These are phyloP conservation scores for Protonemura montana DNA, from an alignment of 2,888 invertebrate species.

Conservation along the genomic window DNA sequence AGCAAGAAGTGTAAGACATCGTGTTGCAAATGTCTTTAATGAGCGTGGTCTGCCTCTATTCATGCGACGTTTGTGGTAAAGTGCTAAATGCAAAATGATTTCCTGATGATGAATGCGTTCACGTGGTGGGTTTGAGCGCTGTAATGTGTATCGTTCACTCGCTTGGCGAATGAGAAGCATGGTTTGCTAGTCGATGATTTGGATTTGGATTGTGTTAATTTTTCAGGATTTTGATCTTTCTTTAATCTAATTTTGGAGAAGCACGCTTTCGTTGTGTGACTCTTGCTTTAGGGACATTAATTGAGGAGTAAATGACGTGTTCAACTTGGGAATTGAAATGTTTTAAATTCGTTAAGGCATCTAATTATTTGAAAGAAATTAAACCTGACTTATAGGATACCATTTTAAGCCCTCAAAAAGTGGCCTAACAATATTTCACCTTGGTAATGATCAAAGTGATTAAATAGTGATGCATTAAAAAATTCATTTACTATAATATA, in stretches of 20 bases:
- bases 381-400: too few species aligned
- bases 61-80: not conserved
- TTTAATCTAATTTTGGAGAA: not conserved
- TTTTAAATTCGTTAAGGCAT: too few species aligned
- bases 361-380: too few species aligned
- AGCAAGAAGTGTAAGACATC: constrained; percentile 37
- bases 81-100: constrained; percentile 12
- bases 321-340: too few species aligned
- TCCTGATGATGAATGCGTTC: not conserved
- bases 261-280: not conserved
- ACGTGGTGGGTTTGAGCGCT: not conserved
- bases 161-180: not conserved
- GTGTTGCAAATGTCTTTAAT: not conserved
- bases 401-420: too few species aligned
- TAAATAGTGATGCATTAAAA: not conserved
- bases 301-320: too few species aligned
- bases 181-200: not conserved
- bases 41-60: not conserved
- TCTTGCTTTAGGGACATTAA: too few species aligned
- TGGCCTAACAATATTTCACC: too few species aligned
- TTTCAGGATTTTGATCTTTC: not conserved
- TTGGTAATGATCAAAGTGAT: not conserved
- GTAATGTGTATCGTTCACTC: not conserved
- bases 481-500: constrained; percentile 46
- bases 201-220: not conserved